These are phyloP conservation scores for Psilopogon haemacephalus DNA, from an alignment of 2,113 vertebrate species.

Conservation along the genomic window DNA sequence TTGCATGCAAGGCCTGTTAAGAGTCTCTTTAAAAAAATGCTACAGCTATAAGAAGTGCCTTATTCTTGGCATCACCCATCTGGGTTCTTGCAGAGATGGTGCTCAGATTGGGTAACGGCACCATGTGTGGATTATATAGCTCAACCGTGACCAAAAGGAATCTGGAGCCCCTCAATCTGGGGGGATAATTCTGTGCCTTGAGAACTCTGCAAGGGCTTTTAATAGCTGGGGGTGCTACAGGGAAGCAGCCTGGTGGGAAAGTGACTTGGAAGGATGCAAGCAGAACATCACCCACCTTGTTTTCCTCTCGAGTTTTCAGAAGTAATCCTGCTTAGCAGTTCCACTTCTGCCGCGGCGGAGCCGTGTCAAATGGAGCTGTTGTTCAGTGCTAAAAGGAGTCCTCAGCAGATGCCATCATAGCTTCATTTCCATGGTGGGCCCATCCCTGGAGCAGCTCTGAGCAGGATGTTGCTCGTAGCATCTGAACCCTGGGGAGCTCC, in stretches of 20 bases:
- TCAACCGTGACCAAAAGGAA: constrained; percentile 31
- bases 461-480: not conserved
- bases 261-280: not conserved
- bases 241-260: constrained; percentile 19
- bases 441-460: not conserved
- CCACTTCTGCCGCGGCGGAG: not conserved
- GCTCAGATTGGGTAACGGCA: constrained; percentile 22
- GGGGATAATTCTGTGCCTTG: constrained; percentile 33
- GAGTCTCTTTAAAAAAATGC: constrained; percentile 39
- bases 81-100: constrained; percentile 30
- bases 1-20: constrained; percentile 47
- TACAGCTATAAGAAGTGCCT: constrained; percentile 41
- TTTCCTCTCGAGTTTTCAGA: constrained; percentile 20
- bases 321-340: not conserved
- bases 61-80: constrained; percentile 59
- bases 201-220: constrained; percentile 25
- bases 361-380: not conserved
- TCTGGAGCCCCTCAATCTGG: constrained; percentile 47
- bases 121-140: constrained; percentile 29
- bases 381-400: not conserved
- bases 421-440: not conserved
- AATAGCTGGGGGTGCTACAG: constrained; percentile 28
- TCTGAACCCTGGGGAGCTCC: not conserved
- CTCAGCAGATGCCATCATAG: not conserved
- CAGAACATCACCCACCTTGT: constrained; percentile 45